A percentile compares a stretch with the other conserved stretches of the same genome.
Evolutionary conservation across 1,140 invertebrate genomes (phyloP).

Genomic region (Streblospio benedicti): DNA sequence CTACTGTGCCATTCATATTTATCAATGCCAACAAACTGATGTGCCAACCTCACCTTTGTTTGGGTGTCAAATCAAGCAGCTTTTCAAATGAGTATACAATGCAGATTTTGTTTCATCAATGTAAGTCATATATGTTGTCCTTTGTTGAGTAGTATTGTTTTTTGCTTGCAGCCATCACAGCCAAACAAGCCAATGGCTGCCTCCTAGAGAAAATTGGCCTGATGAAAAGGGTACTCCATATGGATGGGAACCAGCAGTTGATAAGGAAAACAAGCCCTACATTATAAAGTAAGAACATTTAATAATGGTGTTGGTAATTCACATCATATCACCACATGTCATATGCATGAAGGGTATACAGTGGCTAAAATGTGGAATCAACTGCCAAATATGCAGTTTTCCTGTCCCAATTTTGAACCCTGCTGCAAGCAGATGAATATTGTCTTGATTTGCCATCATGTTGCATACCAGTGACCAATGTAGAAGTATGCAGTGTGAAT

Average conservation of each 20-base stretch:
- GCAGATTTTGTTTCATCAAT: too few species aligned
- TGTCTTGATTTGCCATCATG: neutral
- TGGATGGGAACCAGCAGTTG: conserved; percentile 78
- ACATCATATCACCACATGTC: neutral
- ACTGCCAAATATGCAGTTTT: neutral
- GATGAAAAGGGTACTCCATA: conserved; percentile 57
- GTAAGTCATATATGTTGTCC: too few species aligned
- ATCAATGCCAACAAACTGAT: too few species aligned
- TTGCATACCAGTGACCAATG: neutral
- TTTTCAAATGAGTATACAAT: too few species aligned
- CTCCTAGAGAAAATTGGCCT: conserved; percentile 70
- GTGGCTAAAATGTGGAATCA: neutral
- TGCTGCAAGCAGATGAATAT: neutral
- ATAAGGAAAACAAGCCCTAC: conserved; percentile 68
- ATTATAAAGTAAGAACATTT: conserved; percentile 76
- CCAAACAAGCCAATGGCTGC: conserved; percentile 72
- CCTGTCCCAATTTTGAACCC: neutral
- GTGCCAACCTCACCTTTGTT: too few species aligned
- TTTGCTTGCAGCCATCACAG: conserved; percentile 60
- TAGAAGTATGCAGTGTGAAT: too few species aligned
- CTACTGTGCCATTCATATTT: too few species aligned
- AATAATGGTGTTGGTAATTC: neutral
- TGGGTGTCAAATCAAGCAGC: too few species aligned
- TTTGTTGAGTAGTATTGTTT: conserved; percentile 17
- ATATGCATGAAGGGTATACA: neutral